Evolutionary conservation across 2,888 invertebrate genomes (phyloP).

Genomic region (Eupithecia abbreviata): DNA sequence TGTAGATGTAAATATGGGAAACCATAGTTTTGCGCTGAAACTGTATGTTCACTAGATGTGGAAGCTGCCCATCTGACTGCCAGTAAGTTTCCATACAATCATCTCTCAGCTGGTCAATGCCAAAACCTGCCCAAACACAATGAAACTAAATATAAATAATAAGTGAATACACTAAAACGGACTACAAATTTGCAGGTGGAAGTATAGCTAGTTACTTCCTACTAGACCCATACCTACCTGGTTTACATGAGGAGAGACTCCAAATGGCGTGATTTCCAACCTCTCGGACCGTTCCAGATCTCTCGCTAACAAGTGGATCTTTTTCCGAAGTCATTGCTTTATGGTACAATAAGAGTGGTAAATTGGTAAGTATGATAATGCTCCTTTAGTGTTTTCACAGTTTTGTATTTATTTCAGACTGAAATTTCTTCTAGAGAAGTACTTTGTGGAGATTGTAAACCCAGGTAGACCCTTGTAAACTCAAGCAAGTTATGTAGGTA

Average conservation of each 20-base stretch:
- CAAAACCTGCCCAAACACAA: conserved; percentile 89
- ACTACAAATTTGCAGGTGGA: neutral
- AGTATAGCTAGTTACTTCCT: neutral
- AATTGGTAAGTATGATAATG: neutral
- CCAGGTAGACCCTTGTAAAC: too few species aligned
- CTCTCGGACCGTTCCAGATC: conserved; percentile 86
- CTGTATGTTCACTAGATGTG: conserved; percentile 98
- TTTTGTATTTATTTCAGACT: too few species aligned
- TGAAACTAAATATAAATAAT: neutral
- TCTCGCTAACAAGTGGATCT: conserved; percentile 76
- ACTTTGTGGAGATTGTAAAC: too few species aligned
- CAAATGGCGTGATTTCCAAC: conserved; percentile 97
- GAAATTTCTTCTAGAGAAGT: too few species aligned
- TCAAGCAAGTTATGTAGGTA: too few species aligned
- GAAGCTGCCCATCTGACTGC: conserved; percentile 99
- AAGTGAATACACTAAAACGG: neutral
- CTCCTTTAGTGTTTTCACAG: neutral
- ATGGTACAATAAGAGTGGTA: neutral
- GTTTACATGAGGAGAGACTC: conserved; percentile 99
- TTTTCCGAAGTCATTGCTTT: conserved; percentile 73
- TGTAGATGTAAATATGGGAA: conserved; percentile 97
- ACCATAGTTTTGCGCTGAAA: conserved; percentile 97
- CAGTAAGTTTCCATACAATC: conserved; percentile 98
- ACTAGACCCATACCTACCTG: conserved; percentile 83
- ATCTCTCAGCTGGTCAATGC: conserved; percentile 97